Evolutionary conservation across 2,113 vertebrate species (phyloP).

Genomic region (Apodemus sylvaticus): DNA sequence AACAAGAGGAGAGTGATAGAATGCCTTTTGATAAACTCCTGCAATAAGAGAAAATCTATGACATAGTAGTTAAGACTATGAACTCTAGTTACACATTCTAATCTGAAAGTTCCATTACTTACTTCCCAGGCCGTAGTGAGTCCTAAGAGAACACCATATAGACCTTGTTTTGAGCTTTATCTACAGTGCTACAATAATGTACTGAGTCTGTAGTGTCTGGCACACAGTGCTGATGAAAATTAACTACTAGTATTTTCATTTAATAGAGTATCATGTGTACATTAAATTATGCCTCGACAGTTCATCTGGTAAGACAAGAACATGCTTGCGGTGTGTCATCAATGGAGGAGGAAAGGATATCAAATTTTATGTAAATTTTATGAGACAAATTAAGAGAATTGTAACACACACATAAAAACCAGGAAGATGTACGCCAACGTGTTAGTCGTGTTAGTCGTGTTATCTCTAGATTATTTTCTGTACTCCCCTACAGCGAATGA

Average conservation of each 20-base stretch:
- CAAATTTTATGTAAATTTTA: slow-evolving; percentile 49
- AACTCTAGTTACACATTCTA: slow-evolving; percentile 33
- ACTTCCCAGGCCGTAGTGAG: background rate
- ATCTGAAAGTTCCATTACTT: slow-evolving; percentile 14
- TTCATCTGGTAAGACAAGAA: slow-evolving; percentile 47
- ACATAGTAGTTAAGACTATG: background rate
- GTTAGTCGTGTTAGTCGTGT: slow-evolving; percentile 9
- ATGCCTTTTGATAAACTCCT: slow-evolving; percentile 30
- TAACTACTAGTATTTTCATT: background rate
- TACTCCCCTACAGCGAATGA: background rate
- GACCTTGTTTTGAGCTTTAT: slow-evolving; percentile 18
- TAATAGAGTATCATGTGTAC: too few species aligned
- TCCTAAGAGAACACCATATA: background rate
- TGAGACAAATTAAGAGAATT: slow-evolving; percentile 43
- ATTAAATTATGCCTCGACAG: too few species aligned
- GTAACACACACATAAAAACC: background rate
- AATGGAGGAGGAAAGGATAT: slow-evolving; percentile 6
- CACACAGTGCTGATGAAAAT: slow-evolving; percentile 10
- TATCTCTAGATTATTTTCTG: slow-evolving; percentile 30
- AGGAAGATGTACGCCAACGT: background rate
- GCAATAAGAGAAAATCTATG: background rate
- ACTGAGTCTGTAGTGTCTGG: background rate
- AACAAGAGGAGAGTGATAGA: too few species aligned
- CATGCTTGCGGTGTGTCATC: slow-evolving; percentile 1
- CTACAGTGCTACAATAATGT: background rate